Evolutionary conservation across 2,797 vertebrate genomes (phyloP).

Genomic region (Falco peregrinus): DNA sequence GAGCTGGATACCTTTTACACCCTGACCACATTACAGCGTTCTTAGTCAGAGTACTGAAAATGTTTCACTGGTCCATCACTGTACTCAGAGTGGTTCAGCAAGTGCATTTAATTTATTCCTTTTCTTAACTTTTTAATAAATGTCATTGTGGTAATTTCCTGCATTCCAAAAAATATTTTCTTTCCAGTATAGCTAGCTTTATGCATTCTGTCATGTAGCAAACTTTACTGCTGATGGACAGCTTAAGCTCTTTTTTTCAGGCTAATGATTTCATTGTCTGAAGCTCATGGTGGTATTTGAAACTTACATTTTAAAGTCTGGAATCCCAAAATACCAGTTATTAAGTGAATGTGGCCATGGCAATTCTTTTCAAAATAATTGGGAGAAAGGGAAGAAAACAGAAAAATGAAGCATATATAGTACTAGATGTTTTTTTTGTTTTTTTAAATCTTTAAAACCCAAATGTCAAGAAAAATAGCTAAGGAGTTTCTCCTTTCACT

Average conservation of each 20-base stretch:
- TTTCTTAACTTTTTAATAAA: not conserved
- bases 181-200: not conserved
- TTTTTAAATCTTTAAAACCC: not conserved
- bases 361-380: slow-evolving; percentile 35
- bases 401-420: not conserved
- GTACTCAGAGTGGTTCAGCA: not conserved
- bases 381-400: not conserved
- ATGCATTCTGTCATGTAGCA: not conserved
- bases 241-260: not conserved
- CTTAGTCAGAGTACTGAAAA: not conserved
- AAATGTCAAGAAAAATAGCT: not conserved
- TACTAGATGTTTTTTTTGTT: not conserved
- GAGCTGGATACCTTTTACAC: not conserved
- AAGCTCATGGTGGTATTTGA: slow-evolving; percentile 20
- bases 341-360: not conserved
- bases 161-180: not conserved
- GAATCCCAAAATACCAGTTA: slow-evolving; percentile 8
- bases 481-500: slow-evolving; percentile 4
- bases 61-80: not conserved
- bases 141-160: not conserved
- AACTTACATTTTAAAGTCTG: not conserved
- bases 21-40: not conserved
- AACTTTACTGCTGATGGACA: not conserved
- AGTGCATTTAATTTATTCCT: not conserved
- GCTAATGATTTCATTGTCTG: slow-evolving; percentile 27